phyloP scores from a whole-genome alignment of 2,113 vertebrate genomes.

The Glaucomys volans region DNA sequence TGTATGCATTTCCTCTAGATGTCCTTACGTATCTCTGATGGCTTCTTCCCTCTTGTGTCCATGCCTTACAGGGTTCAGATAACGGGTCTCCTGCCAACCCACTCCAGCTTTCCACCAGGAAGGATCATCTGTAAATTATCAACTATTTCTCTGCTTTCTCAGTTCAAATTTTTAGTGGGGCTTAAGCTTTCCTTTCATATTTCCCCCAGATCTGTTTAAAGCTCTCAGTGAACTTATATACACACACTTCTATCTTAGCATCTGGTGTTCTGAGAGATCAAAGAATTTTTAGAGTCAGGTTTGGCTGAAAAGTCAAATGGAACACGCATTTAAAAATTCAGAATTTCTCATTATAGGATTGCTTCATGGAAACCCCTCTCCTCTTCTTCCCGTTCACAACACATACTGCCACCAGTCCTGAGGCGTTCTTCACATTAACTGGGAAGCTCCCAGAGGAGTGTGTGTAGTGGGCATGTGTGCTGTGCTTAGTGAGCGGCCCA shows the following conservation, averaged over 20 bases:
- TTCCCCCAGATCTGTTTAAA: not conserved
- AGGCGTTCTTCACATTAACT: not conserved
- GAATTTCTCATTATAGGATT: not conserved
- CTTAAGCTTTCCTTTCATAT: not conserved
- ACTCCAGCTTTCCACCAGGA: not conserved
- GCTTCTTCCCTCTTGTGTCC: too few species aligned
- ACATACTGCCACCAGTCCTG: not conserved
- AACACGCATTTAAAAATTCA: not conserved
- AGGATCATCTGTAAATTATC: not conserved
- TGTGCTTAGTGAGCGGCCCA: not conserved
- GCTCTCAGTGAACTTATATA: not conserved
- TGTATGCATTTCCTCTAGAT: not conserved
- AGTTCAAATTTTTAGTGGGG: not conserved
- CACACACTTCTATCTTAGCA: not conserved
- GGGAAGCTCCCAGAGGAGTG: not conserved
- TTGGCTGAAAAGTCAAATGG: not conserved
- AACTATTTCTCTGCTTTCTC: not conserved
- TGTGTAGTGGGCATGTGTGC: not conserved
- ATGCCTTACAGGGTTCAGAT: accelerated
- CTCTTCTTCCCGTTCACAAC: not conserved
- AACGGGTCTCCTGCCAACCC: not conserved
- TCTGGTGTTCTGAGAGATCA: not conserved
- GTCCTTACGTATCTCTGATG: not conserved
- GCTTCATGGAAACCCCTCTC: not conserved
- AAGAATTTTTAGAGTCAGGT: not conserved